Conservation (phyloP, 2,113 vertebrate genomes). For the Sylvietta virens region DNA sequence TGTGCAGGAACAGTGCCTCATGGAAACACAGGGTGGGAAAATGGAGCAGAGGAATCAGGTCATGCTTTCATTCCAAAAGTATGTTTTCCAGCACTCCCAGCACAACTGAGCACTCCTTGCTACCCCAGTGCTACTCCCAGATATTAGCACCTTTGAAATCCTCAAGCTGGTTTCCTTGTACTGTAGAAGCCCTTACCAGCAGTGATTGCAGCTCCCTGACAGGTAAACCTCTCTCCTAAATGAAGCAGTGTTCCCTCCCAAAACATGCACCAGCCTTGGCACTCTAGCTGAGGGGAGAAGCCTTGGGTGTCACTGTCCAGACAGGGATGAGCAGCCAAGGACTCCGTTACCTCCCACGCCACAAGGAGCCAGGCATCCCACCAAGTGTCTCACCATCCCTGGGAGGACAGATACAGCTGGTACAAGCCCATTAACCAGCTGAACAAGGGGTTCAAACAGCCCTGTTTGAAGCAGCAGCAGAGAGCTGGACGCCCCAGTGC, state of each 20-base stretch:
- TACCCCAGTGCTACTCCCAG: neutral
- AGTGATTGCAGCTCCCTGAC: neutral
- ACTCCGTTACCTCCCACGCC: neutral
- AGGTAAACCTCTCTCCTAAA: neutral
- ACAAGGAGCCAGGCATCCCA: neutral
- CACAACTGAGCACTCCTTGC: neutral
- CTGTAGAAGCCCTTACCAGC: neutral
- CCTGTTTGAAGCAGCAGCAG: neutral
- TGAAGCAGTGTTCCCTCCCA: neutral
- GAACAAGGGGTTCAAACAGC: neutral
- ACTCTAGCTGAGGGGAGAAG: neutral
- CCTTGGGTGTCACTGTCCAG: neutral
- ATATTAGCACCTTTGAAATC: neutral
- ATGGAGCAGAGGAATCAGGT: neutral
- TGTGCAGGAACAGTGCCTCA: neutral
- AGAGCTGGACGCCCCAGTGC: neutral
- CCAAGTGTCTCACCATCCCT: rapidly evolving
- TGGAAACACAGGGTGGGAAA: neutral
- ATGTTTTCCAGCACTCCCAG: neutral
- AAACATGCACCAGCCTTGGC: neutral
- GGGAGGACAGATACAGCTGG: rapidly evolving
- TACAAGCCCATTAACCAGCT: neutral
- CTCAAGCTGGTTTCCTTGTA: neutral
- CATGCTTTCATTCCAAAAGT: neutral
- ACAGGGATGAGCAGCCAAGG: neutral